Evolutionary conservation across 1,140 invertebrate species (phyloP), one percentile per base, ranked within the genome.

Genomic region (Chlorops oryzae): DNA sequence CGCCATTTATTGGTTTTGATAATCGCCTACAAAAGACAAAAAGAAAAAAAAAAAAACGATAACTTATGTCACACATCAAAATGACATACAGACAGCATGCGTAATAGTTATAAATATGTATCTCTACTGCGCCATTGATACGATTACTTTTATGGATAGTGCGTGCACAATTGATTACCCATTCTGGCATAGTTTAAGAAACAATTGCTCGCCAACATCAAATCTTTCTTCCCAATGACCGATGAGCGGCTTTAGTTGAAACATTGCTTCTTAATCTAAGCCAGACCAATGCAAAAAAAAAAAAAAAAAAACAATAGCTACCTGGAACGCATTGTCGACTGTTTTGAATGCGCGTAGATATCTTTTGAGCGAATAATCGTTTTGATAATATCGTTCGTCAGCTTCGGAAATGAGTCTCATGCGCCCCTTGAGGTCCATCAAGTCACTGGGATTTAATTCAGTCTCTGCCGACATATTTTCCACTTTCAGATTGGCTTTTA

Each of bases 1-100:
- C 83, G 77, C 85, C 85, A 87, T 70, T 86, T 86, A 65, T 87
- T 87, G 40, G 83, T 86, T 76, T 87, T 87, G 35, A 87, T 63
- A 56, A 87, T 79, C 45, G 81, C 82, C 82, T 85, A 51, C 22
- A 43, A 37, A 34, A 50, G 13, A 43, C 13, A 50, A 50, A 15
- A 15, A 39, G 7, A 17, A 39, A 39, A 39, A 4, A n/a, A n/a
- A n/a, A n/a, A n/a, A n/a, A n/a, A n/a, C n/a, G n/a, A n/a, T n/a
- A n/a, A n/a, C n/a, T n/a, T n/a, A n/a, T n/a, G n/a, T n/a, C n/a
- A n/a, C n/a, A n/a, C n/a, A n/a, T n/a, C n/a, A n/a, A n/a, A n/a
- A n/a, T n/a, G n/a, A n/a, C n/a, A n/a, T n/a, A n/a, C n/a, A n/a
- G n/a, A n/a, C n/a, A n/a, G n/a, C n/a, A n/a, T n/a, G n/a, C 1